Conservation (phyloP, 2,888 invertebrate species). For the Sarcophaga caerulescens region DNA sequence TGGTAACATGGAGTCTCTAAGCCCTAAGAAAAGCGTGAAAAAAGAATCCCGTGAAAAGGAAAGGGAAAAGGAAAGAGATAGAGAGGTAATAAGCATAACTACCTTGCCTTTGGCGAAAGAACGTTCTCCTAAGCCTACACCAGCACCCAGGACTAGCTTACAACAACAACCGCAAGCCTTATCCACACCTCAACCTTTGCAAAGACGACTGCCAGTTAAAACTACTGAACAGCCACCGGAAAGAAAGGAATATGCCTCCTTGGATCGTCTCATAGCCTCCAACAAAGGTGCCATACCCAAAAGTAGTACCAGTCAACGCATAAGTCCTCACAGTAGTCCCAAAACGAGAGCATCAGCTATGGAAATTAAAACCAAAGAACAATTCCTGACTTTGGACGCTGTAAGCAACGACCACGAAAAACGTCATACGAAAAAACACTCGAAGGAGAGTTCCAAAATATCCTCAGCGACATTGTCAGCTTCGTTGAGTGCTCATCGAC, state of each 20-base stretch:
- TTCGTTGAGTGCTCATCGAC: conserved; percentile 52
- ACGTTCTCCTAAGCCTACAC: conserved; percentile 74
- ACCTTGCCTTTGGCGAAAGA: conserved; percentile 78
- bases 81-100: conserved; percentile 68
- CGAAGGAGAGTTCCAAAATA: conserved; percentile 48
- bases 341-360: conserved; percentile 62
- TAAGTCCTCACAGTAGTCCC: conserved; percentile 70
- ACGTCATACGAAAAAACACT: conserved; percentile 42
- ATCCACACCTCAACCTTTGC: conserved; percentile 66
- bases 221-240: conserved; percentile 52
- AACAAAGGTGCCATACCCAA: conserved; percentile 80
- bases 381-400: not conserved
- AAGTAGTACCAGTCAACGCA: conserved; percentile 37
- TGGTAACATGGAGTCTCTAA: conserved; percentile 68
- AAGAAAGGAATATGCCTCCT: conserved; percentile 76
- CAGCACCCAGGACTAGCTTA: conserved; percentile 76
- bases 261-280: conserved; percentile 76
- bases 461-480: conserved; percentile 48
- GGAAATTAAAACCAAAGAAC: conserved; percentile 11
- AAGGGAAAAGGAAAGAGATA: conserved; percentile 13
- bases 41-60: conserved; percentile 59
- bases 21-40: conserved; percentile 50
- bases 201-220: conserved; percentile 63
- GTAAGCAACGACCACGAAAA: conserved; percentile 43
- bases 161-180: conserved; percentile 56